Evolutionary conservation across 2,113 vertebrate species (phyloP), one percentile per base, ranked within the genome.

Genomic region (Syngnathus typhle): DNA sequence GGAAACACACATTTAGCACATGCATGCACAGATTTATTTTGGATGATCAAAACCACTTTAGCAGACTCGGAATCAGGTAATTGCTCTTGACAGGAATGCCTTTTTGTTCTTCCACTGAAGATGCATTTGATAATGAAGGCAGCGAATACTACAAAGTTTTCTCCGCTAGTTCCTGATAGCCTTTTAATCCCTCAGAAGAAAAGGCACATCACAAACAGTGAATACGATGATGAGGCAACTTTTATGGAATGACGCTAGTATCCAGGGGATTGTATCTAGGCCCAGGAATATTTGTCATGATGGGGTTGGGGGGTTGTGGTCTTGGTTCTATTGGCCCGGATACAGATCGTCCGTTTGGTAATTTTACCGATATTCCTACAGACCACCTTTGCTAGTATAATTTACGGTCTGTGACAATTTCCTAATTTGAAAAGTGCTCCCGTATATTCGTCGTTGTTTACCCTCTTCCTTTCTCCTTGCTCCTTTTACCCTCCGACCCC

Each of bases 111-210:
- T 63, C 43, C 69, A 32, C 54, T 16, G 37, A 71, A 9, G 64
- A 58, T 23, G 39, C 58, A 5, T 76, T 79, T 60, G 77, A 76
- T 84, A 73, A 84, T 58, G 5, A 27, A 70, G 64, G 39, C 41
- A 11, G 51, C 43, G 27, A 75, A 67, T 74, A 67, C 37, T 41
- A 65, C 32, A 72, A 54, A 69, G 46, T 65, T 77, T 85, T 69
- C 62, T 69, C 21, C 67, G 72, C 82, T 82, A 43, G 68, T 66
- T 44, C 67, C 68, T 59, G 67, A 84, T 84, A 80, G 81, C 83
- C 77, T 80, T 79, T 82, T 68, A 82, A 78, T 74, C 73, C 5
- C 23, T 32, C 8, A 5, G 13, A 32, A 32, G 54, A 56, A 9
- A 8, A 52, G 5, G n/a, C 18, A 19, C 19, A 6, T 47, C 46